Base-by-base conservation (phyloP, 2,888 invertebrate genomes). In the Chrysolina oricalcia region DNA sequence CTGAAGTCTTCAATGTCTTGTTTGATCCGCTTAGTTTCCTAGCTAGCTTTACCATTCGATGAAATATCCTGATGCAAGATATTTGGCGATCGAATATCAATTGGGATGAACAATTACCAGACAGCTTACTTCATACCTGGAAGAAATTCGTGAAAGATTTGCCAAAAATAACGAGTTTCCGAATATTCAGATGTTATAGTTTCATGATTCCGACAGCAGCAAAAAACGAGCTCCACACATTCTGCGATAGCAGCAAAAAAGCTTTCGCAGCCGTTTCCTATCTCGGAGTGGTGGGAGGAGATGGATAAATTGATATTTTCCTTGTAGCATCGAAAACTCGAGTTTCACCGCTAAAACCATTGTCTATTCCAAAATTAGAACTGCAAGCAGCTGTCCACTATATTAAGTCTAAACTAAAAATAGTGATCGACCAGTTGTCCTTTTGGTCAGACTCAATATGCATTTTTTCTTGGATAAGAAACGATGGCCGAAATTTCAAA, bases 381-480 rank as follows among this genome's bases (percentile, higher is more conserved):
- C 70, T 84, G 3, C 70, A 79, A 6, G 82, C 82, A 74, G 66
- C 63, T 8, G 46, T 46, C 75, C 21, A 72, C 81, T 27, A 73
- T 72, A 64, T 81, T 76, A 48, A 56, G 71, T 0, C 13, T n/a
- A 64, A 71, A 71, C 27, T 78, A 70, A 15, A 74, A 73, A 70
- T 82, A 21, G 40, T 56, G 0, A 75, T 81, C n/a, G 48, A 69
- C n/a, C 13, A 66, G 6, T 72, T 17, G 0, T 62, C 72, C 35
- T 83, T 80, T 65, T 85, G 83, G 85, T 73, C 81, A 1, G 83
- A 85, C 50, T 85, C 83, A 5, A 82, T 74, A 71, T 81, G 79
- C 3, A 83, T 83, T 15, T 46, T 84, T 11, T 46, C 67, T 11
- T 84, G 83, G 83, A 75, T 84, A 9, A 46, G 72, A 35, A 80